Conservation (phyloP, 2,797 vertebrate species). For the Luscinia megarhynchos region DNA sequence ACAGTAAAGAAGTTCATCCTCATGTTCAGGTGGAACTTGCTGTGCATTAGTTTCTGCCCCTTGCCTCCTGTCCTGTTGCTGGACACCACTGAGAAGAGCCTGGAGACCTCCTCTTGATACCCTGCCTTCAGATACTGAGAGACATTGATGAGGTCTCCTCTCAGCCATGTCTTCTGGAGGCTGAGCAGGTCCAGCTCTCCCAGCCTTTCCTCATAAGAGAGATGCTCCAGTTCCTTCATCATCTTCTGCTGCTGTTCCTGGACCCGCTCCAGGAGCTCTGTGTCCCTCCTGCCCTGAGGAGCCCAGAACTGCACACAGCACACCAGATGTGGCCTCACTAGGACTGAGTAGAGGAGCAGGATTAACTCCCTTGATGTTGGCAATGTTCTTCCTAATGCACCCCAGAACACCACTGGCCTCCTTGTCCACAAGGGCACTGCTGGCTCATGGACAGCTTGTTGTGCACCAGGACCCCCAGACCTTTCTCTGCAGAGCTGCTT, state of each 20-base stretch:
- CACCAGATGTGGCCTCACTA: not conserved
- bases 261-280: rapidly evolving
- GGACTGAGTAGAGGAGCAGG: not conserved
- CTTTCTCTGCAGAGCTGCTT: not conserved
- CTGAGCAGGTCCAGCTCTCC: not conserved
- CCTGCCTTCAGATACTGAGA: not conserved
- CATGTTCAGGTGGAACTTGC: not conserved
- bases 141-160: not conserved
- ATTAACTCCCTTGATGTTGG: not conserved
- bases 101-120: not conserved
- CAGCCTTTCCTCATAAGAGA: not conserved
- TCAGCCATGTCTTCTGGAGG: not conserved
- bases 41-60: not conserved
- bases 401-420: too few species aligned
- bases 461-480: not conserved
- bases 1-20: not conserved
- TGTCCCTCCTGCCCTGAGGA: not conserved
- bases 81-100: not conserved
- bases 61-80: not conserved
- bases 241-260: not conserved
- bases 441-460: not conserved
- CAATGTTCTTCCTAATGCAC: not conserved
- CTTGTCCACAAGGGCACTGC: too few species aligned
- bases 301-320: not conserved
- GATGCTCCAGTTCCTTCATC: not conserved